Evolutionary conservation across 2,888 invertebrate genomes (phyloP).

Genomic region (Agrochola macilenta): DNA sequence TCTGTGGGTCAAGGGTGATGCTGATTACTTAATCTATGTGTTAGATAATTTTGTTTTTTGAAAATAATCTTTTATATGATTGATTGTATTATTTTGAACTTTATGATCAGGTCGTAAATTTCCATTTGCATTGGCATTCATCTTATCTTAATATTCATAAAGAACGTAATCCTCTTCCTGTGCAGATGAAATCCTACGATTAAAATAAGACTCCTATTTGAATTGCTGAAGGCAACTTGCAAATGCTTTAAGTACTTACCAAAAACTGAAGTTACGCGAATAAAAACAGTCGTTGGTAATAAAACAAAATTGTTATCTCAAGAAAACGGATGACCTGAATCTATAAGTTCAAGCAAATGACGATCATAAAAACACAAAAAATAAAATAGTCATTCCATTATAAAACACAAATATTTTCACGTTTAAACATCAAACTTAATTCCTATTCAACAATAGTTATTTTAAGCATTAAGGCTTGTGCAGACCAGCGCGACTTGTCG

Average conservation of each 20-base stretch:
- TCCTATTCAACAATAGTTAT: not conserved
- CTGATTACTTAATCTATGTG: conserved; percentile 18
- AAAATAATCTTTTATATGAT: conserved; percentile 14
- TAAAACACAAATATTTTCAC: not conserved
- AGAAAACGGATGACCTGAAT: conserved; percentile 11
- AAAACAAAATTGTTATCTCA: not conserved
- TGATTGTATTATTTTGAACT: conserved; percentile 14
- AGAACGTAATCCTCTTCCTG: conserved; percentile 22
- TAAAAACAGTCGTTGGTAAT: not conserved
- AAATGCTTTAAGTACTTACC: no score
- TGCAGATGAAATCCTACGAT: conserved; percentile 22
- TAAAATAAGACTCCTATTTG: not conserved
- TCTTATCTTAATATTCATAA: conserved; percentile 7
- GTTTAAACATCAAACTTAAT: not conserved
- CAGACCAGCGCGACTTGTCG: no score
- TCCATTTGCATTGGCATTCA: conserved; percentile 17
- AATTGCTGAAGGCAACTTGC: not conserved
- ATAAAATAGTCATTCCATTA: not conserved
- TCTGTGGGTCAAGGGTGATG: conserved; percentile 47
- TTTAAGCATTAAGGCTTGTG: no score
- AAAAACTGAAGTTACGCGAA: not conserved
- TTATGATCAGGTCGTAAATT: not conserved
- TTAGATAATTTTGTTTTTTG: conserved; percentile 42
- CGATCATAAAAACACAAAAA: not conserved
- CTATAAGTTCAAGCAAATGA: not conserved